These are phyloP conservation scores for Brachyptera risi DNA, from an alignment of 2,888 invertebrate genomes.

Conservation along the genomic window DNA sequence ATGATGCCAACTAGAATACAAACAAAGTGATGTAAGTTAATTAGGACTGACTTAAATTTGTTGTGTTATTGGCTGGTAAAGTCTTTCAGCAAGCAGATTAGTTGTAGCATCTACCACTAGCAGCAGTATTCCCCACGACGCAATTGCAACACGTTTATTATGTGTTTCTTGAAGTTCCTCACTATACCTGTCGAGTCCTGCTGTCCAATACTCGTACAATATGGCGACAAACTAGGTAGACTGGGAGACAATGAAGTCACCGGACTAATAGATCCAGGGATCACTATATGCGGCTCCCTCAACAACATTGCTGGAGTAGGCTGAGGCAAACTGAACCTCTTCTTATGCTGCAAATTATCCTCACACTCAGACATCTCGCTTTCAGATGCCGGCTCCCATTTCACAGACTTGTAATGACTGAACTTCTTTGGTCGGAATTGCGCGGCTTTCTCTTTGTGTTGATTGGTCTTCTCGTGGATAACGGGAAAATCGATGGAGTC, in stretches of 20 bases:
- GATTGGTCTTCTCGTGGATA: constrained; percentile 57
- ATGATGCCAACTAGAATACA: too few species aligned
- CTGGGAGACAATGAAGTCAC: constrained; percentile 56
- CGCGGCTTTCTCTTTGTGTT: constrained; percentile 33
- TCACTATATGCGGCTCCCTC: constrained; percentile 34
- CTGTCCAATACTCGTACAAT: constrained; percentile 41
- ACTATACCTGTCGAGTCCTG: constrained; percentile 37
- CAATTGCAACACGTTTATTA: too few species aligned
- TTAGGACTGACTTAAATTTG: too few species aligned
- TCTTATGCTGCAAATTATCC: constrained; percentile 40
- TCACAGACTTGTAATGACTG: constrained; percentile 48
- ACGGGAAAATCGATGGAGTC: constrained; percentile 63
- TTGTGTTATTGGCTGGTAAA: too few species aligned
- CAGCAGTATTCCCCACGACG: too few species aligned
- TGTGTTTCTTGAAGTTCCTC: too few species aligned
- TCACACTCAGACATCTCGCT: constrained; percentile 59
- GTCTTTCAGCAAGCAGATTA: too few species aligned
- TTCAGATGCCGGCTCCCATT: constrained; percentile 60
- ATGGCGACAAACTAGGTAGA: constrained; percentile 55
- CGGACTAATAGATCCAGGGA: constrained; percentile 38
- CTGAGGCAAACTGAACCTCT: constrained; percentile 47
- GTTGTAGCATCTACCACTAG: too few species aligned
- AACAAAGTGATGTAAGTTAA: too few species aligned
- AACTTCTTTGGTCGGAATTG: constrained; percentile 47
- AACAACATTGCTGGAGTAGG: constrained; percentile 33